A percentile compares a stretch with the other conserved stretches of the same genome.
Conservation (phyloP, 2,888 invertebrate genomes). For the Ceriagrion tenellum region DNA sequence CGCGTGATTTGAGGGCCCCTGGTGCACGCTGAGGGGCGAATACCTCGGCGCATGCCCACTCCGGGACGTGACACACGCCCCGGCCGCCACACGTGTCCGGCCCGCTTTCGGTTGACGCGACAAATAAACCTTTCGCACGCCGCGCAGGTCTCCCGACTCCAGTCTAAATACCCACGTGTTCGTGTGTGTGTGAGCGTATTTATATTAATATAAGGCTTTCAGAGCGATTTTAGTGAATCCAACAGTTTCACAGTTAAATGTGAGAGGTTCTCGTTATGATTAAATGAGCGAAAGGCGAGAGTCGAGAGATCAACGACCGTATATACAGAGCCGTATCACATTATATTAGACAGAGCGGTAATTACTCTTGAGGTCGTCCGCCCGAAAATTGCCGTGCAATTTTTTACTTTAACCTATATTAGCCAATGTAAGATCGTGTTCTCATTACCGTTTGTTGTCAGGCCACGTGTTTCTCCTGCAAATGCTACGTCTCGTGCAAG, state of each 20-base stretch:
- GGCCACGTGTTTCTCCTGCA: not conserved
- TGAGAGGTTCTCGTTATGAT: too few species aligned
- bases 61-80: not conserved
- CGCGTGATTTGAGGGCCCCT: constrained; percentile 28
- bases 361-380: too few species aligned
- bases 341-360: too few species aligned
- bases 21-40: not conserved
- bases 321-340: too few species aligned
- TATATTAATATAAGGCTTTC: not conserved
- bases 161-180: not conserved
- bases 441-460: not conserved
- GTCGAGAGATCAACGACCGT: too few species aligned
- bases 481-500: not conserved
- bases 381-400: too few species aligned
- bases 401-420: not conserved
- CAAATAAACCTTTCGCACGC: not conserved
- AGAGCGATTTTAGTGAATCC: too few species aligned
- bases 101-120: not conserved
- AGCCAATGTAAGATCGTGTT: not conserved
- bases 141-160: not conserved
- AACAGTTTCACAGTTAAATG: too few species aligned
- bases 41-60: not conserved
- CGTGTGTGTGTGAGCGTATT: not conserved
- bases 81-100: not conserved
- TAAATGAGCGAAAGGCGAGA: too few species aligned